Base-by-base conservation (phyloP, 2,113 vertebrate species). In the Melanostigma gelatinosum region DNA sequence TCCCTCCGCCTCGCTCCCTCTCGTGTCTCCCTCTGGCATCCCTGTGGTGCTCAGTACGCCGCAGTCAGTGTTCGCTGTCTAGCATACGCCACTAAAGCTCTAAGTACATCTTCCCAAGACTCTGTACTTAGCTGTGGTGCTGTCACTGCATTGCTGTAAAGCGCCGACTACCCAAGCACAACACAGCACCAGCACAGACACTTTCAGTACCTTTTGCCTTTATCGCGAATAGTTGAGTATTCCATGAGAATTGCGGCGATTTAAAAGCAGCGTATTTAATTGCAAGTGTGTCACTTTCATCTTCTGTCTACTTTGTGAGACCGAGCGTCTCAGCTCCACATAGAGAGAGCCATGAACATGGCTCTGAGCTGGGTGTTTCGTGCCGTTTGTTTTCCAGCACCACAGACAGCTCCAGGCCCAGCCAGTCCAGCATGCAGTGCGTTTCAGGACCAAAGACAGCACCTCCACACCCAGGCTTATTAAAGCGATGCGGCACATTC, bases 31-130 rank as follows among this genome's bases (percentile, higher is more conserved):
- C 86, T 63, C 72, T 84, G 90, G 89, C 81, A 84, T 89, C 83
- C 84, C 85, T 68, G 76, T 75, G 83, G 80, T 90, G 92, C 85
- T 90, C 85, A 63, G 70, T 70, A 71, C 86, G 82, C 88, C 27
- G 76, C 85, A 92, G 88, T 91, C 88, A 85, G 87, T 90, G 89
- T 92, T 91, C 86, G 86, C 88, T 87, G 87, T 91, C 87, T 87
- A 80, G 80, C 85, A 83, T 87, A 91, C 82, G 60, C 86, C 82
- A 85, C 87, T 91, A 91, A 93, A 90, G 83, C 90, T 92, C 88
- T 89, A 88, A 92, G 88, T 88, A 90, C 88, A 85, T 91, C 88
- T 92, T 89, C 87, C 82, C 77, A 66, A 89, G 86, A 80, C 85
- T 88, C 81, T 87, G 85, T 91, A 77, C 88, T 88, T 87, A 86